Evolutionary conservation across 2,797 vertebrate genomes (phyloP).

Genomic region (Rhabdophis nuchalis): DNA sequence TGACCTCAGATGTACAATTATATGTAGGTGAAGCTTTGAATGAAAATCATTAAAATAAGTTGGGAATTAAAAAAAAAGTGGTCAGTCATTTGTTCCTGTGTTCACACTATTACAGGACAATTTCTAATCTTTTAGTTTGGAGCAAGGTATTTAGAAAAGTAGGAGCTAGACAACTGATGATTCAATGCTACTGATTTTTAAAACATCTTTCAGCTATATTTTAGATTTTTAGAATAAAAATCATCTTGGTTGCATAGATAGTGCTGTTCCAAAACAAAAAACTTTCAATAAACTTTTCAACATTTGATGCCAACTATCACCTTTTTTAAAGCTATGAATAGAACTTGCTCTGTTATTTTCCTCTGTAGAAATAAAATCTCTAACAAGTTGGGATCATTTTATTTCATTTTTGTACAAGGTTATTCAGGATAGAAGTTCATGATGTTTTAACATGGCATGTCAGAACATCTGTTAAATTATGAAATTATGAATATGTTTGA

Average conservation of each 20-base stretch:
- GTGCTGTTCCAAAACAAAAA: not conserved
- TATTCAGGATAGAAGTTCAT: not conserved
- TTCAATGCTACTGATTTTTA: not conserved
- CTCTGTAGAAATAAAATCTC: not conserved
- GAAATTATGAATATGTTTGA: not conserved
- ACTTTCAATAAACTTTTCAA: not conserved
- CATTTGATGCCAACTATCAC: not conserved
- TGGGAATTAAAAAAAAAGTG: not conserved
- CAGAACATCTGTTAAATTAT: not conserved
- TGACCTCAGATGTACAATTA: not conserved
- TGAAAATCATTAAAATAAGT: not conserved
- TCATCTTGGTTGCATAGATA: not conserved
- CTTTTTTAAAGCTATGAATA: not conserved
- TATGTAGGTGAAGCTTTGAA: not conserved
- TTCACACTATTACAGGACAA: not conserved
- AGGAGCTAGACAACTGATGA: not conserved
- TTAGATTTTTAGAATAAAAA: not conserved
- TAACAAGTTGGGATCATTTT: not conserved
- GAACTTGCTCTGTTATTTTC: not conserved
- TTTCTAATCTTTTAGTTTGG: not conserved
- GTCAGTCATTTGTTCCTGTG: not conserved
- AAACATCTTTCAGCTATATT: not conserved
- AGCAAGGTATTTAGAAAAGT: not conserved
- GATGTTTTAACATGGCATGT: not conserved
- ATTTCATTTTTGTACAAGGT: not conserved